phyloP scores from a whole-genome alignment of 2,113 vertebrate genomes.

The Lethenteron camtschaticum region DNA sequence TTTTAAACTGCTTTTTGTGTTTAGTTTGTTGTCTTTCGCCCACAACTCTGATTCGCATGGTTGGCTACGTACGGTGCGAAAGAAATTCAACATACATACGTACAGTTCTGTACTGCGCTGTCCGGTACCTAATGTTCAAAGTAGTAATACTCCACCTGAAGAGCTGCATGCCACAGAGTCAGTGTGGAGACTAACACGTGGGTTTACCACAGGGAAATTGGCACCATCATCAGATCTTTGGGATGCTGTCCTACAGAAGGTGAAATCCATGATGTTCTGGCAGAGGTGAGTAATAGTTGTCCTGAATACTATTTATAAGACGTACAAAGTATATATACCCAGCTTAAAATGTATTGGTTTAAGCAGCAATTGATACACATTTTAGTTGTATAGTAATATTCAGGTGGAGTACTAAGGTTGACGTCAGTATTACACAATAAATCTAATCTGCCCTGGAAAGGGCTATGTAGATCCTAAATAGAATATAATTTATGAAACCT shows the following conservation, averaged over 20 bases:
- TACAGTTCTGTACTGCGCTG: neutral
- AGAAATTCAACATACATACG: neutral
- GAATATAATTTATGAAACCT: no score
- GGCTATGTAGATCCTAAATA: no score
- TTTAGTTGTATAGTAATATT: no score
- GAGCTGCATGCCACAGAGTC: neutral
- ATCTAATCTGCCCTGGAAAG: no score
- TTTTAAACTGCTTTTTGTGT: no score
- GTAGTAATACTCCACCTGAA: neutral
- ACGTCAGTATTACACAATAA: no score
- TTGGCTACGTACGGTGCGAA: neutral
- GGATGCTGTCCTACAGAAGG: conserved; percentile 59
- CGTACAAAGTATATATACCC: no score
- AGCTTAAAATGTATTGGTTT: no score
- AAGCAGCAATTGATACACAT: no score
- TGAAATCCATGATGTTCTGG: conserved; percentile 47
- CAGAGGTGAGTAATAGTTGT: conserved; percentile 28
- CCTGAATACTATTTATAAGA: no score
- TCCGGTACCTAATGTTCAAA: neutral
- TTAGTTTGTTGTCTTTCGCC: neutral
- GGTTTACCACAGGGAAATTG: conserved; percentile 38
- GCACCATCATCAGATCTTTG: conserved; percentile 54
- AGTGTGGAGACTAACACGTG: neutral
- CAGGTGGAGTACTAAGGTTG: no score
- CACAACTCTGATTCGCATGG: neutral